Evolutionary conservation across 2,888 invertebrate species (phyloP), one percentile per base, ranked within the genome.

Genomic region (Linyphia triangularis): DNA sequence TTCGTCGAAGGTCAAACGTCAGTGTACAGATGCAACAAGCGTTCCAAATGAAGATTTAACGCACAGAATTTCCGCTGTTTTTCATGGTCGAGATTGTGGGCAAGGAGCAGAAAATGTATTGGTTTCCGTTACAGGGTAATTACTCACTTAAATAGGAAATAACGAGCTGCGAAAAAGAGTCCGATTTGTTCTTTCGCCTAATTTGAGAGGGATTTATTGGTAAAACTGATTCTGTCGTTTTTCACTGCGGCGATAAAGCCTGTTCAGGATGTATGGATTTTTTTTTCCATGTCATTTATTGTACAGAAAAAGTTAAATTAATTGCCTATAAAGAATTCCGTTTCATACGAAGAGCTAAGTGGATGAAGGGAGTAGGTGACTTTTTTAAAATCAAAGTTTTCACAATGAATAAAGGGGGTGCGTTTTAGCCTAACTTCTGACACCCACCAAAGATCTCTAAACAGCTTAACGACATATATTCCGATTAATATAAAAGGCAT

Each of bases 1-100:
- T 22, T 10, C n/a, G n/a, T n/a, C 13, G 30, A 33, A 30, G 57
- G 73, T 59, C 73, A 57, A 73, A 30, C 30, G 30, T 19, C 33
- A 24, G 7, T 37, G 67, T n/a, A 28, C 67, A 37, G 4, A 59
- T 7, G 26, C 63, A 77, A 30, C 63, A 77, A 77, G 63, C 77
- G 77, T 40, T 61, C 37, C 40, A 77, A 77, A 77, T 61, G 77
- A 63, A 77, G 77, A 77, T 77, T 61, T 77, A 77, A 77, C 61
- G 40, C 61, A 22, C 40, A 4, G 63, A 77, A 63, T 40, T 77
- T 77, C 63, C 77, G 77, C 26, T 37, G n/a, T 24, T 24, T 24
- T 22, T 37, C 24, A 40, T 10, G 73, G 73, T 22, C 22, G 59
- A 19, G 30, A 24, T 73, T 73, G 59, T 22, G 26, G 7, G 13